A percentile compares a stretch with the other conserved stretches of the same genome.
phyloP scores from a whole-genome alignment of 2,888 invertebrate genomes.

The Himalopsyche japonica region DNA sequence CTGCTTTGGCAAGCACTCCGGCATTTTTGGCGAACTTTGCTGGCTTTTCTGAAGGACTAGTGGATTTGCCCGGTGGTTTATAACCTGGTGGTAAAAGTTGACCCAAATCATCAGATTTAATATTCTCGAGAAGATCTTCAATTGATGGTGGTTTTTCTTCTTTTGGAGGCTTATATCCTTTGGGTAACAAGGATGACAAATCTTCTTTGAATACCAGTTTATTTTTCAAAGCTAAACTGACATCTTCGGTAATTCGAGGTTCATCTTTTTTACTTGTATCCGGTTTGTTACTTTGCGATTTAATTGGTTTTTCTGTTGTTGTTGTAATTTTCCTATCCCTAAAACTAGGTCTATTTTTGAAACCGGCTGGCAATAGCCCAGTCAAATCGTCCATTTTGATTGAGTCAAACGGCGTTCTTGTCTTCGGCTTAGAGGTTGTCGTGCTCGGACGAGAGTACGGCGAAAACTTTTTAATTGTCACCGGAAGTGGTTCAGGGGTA shows the following conservation, averaged over 20 bases:
- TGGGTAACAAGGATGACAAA: conserved; percentile 62
- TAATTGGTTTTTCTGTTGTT: conserved; percentile 47
- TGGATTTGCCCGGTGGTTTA: conserved; percentile 49
- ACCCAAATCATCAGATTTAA: conserved; percentile 61
- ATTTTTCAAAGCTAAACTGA: conserved; percentile 62
- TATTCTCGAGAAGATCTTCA: conserved; percentile 54
- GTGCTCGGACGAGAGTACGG: conserved; percentile 51
- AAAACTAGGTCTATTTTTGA: conserved; percentile 59
- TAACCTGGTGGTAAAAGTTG: conserved; percentile 71
- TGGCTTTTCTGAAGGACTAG: conserved; percentile 3
- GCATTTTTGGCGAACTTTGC: background rate
- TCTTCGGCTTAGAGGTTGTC: conserved; percentile 48
- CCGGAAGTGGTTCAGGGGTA: conserved; percentile 63
- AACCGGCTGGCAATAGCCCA: conserved; percentile 67
- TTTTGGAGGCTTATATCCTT: conserved; percentile 60
- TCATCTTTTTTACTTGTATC: conserved; percentile 43
- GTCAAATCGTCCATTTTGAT: conserved; percentile 64
- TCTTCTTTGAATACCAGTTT: conserved; percentile 62
- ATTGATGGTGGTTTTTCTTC: conserved; percentile 42
- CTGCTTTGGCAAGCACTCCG: conserved; percentile 44
- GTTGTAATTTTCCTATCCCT: conserved; percentile 61
- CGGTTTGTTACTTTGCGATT: conserved; percentile 35
- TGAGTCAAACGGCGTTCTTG: conserved; percentile 52
- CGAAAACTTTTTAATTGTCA: conserved; percentile 69
- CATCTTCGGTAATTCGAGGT: conserved; percentile 45